Evolutionary conservation across 1,140 invertebrate genomes (phyloP), one percentile per base, ranked within the genome.

Genomic region (Chironomus tepperi): DNA sequence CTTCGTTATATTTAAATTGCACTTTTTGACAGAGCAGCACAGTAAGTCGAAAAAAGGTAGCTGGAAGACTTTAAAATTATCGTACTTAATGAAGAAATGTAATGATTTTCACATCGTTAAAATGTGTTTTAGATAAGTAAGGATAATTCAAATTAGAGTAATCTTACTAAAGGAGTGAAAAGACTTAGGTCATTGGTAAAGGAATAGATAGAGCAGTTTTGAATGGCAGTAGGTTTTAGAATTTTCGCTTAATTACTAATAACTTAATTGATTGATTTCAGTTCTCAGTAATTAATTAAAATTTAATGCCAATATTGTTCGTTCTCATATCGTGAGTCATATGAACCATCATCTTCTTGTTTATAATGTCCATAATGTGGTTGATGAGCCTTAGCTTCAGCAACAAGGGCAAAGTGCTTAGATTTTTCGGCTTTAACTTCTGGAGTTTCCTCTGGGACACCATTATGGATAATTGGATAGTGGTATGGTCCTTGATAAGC

Each of bases 401-500:
- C 86, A 75, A 84, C 86, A 76, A 88, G 83, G 9, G 86, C 84
- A 81, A 86, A 88, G 77, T 89, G 88, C 47, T 86, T 82, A 1
- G 85, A 84, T 77, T 88, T 88, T 24, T 88, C 88, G 43, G 85
- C 85, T 73, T 87, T 84, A 3, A 89, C 88, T 79, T 89, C 88
- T 73, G 87, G 84, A 2, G 87, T 89, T 77, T 89, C 88, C 2
- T 87, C 79, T 21, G 87, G 87, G 6, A 87, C 83, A 12, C 86
- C 87, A 21, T 75, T 75, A 43, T 78, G 78, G 10, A 12, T n/a
- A 1, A 16, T 42, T 16, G 70, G 73, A 34, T 18, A 18, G 65
- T 70, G 65, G 2, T 10, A 18, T 6, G 65, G 19, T 10, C 19
- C 19, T 7, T 18, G 9, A 18, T 21, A 19, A 10, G 3, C 47